Base-by-base conservation (phyloP, 2,113 vertebrate species). In the Cinclus cinclus region DNA sequence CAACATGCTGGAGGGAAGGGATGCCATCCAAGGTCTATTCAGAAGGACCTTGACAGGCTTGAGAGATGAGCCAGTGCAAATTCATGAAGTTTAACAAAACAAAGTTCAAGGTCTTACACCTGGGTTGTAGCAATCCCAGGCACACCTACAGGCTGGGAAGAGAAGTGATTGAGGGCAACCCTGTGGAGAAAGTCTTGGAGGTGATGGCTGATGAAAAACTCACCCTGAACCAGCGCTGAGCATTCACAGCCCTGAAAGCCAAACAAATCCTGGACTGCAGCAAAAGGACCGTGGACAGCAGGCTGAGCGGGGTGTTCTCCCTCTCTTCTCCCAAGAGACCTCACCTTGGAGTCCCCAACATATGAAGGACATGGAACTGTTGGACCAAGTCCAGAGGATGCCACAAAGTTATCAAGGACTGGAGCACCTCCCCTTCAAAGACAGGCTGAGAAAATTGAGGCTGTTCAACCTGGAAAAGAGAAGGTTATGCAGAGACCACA, bases 221-320 rank as follows among this genome's bases (percentile, higher is more conserved):
- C 18, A 50, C 7, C 22, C 15, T 58, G 31, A 81, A 15, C 27
- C 0, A 0, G 15, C 42, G 33, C 35, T 15, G 42, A 50, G 35
- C 0, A 0, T n/a, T 50, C 33, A 23, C 31, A 58, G 27, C 27
- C 31, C 25, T 2, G 0, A 65, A 50, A 73, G 19, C 19, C 27
- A 58, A 50, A 80, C 5, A 16, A 33, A 37, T 59, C 52, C 44
- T 65, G 23, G 21, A 13, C 31, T 50, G 5, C 35, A 59, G 44
- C 8, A 52, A 65, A 58, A 58, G 68, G 22, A 50, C 8, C 0
- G 0, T 37, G 52, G 33, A 12, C 42, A 73, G 44, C 6, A 50
- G 44, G 27, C 18, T 23, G 23, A 59, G 52, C 12, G 50, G 37
- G 4, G 2, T 24, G 44, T 50, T 39, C 18, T 65, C 2, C 35